Conservation (phyloP, 2,888 invertebrate species). For the Agelastica alni region DNA sequence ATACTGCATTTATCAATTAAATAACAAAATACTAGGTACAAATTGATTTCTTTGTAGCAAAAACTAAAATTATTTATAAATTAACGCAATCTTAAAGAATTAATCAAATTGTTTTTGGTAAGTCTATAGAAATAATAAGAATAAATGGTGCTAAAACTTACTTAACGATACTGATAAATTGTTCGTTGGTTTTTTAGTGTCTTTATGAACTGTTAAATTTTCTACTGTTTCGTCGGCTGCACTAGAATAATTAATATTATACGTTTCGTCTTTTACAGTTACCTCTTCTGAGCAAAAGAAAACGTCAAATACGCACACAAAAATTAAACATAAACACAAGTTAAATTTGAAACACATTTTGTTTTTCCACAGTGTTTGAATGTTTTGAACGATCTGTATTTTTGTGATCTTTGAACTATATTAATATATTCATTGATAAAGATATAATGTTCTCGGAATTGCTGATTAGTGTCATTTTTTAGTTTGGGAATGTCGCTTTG, state of each 20-base stretch:
- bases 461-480: not conserved
- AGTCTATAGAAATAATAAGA: too few relatives aligned
- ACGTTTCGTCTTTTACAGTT: not conserved
- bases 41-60: too few relatives aligned
- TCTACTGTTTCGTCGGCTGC: not conserved
- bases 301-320: not conserved
- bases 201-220: too few relatives aligned
- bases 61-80: too few relatives aligned
- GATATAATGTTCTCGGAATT: not conserved
- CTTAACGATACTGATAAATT: constrained; percentile 11
- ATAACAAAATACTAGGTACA: too few relatives aligned
- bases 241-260: not conserved
- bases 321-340: not conserved
- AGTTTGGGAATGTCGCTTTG: not conserved
- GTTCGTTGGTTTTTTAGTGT: not conserved
- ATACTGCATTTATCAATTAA: too few relatives aligned
- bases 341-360: constrained; percentile 1
- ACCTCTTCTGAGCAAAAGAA: not conserved
- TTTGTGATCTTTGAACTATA: constrained; percentile 13
- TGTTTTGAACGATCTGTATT: not conserved
- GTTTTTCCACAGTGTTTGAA: constrained; percentile 1
- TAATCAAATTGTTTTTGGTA: too few relatives aligned
- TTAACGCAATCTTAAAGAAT: too few relatives aligned
- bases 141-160: too few relatives aligned
- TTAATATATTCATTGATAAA: constrained; percentile 4